Conservation (phyloP, 2,888 invertebrate genomes). For the Hipparchia sbordonii region DNA sequence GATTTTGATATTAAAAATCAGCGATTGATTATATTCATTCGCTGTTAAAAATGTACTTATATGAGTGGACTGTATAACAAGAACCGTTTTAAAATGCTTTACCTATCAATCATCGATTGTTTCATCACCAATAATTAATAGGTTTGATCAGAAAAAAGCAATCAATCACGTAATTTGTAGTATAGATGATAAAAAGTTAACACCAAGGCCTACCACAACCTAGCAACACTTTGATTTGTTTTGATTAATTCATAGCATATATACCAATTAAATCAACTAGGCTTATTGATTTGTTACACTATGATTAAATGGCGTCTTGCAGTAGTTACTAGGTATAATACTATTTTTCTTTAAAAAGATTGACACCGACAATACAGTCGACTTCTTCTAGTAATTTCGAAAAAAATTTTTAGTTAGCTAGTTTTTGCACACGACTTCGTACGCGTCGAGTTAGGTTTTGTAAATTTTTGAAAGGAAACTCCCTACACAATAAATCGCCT, state of each 20-base stretch:
- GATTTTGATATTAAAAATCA: too few relatives aligned
- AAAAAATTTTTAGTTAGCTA: not conserved
- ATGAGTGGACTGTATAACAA: too few relatives aligned
- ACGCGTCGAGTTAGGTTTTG: too few relatives aligned
- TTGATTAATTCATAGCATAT: constrained; percentile 43
- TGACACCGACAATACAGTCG: not conserved
- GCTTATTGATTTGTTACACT: constrained; percentile 10
- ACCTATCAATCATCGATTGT: not conserved
- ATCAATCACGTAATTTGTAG: constrained; percentile 5
- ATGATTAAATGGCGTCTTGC: not conserved
- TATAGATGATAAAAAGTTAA: constrained; percentile 26
- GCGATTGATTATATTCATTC: too few relatives aligned
- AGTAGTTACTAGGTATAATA: not conserved
- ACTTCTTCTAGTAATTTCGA: not conserved
- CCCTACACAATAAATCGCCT: too few relatives aligned
- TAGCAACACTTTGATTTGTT: constrained; percentile 43
- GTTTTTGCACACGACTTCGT: too few relatives aligned
- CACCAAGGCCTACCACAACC: constrained; percentile 64
- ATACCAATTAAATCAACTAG: constrained; percentile 24
- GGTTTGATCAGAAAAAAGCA: constrained; percentile 7
- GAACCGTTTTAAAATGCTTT: too few relatives aligned
- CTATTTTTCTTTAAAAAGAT: not conserved
- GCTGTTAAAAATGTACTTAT: too few relatives aligned
- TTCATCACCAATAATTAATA: not conserved
- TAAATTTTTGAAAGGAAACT: too few relatives aligned